Percentiles rank a stretch among this genome's conserved stretches.
Evolutionary conservation across 2,113 vertebrate genomes (phyloP).

Genomic region (Daboia siamensis): DNA sequence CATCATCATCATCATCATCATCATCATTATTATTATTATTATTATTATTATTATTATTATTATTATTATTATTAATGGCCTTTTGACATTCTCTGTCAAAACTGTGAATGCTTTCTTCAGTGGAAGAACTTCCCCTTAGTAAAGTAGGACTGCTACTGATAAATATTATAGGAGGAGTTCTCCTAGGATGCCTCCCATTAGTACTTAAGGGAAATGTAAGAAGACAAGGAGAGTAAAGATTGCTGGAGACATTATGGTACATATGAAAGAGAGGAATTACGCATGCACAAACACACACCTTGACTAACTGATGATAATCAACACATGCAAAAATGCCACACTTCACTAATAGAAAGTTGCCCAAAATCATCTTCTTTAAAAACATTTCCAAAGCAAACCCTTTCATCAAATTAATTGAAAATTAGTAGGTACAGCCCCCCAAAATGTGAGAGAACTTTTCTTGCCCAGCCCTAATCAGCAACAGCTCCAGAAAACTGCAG

Average conservation of each 20-base stretch:
- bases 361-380: not conserved
- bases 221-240: not conserved
- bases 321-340: not conserved
- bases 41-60: no score
- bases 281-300: not conserved
- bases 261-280: not conserved
- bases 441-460: not conserved
- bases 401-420: not conserved
- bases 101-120: not conserved
- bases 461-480: not conserved
- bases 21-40: no score
- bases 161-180: not conserved
- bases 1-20: no score
- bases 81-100: not conserved
- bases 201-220: not conserved
- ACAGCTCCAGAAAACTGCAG: not conserved
- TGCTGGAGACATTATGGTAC: not conserved
- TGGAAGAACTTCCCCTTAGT: not conserved
- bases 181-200: not conserved
- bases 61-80: no score
- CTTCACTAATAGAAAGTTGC: not conserved
- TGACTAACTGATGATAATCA: not conserved
- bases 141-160: not conserved
- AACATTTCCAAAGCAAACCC: not conserved
- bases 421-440: not conserved